A percentile compares a stretch with the other conserved stretches of the same genome.
Conservation (phyloP, 2,113 vertebrate species). For the Sardina pilchardus region DNA sequence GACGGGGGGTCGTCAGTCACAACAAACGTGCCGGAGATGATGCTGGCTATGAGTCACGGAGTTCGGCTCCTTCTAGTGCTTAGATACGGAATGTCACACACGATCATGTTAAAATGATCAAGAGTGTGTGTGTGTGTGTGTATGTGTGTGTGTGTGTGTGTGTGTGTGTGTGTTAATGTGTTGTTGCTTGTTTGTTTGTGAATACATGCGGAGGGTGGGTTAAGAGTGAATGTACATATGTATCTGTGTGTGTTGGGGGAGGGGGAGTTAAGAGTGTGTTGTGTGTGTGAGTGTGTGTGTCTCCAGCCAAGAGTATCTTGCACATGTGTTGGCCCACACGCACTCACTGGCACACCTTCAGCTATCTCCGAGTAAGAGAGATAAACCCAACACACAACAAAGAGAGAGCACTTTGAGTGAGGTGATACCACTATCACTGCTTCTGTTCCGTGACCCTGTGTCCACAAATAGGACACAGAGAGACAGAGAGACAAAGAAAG, state of each 20-base stretch:
- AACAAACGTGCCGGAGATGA: not conserved
- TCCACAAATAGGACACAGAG: not conserved
- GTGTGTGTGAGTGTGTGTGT: not conserved
- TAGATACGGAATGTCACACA: not conserved
- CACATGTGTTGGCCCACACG: not conserved
- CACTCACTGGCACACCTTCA: not conserved
- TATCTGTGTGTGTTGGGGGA: slow-evolving; percentile 25
- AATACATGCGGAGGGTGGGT: too few relatives aligned
- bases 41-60: not conserved
- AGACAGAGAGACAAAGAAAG: not conserved
- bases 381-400: not conserved
- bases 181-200: not conserved
- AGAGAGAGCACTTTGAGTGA: not conserved
- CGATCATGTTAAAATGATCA: not conserved
- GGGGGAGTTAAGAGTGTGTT: not conserved
- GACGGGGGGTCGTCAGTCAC: not conserved
- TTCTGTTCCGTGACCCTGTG: not conserved
- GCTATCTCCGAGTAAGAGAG: not conserved
- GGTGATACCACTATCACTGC: not conserved
- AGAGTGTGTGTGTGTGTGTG: not conserved
- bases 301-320: not conserved
- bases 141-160: slow-evolving; percentile 9
- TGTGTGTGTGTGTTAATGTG: slow-evolving; percentile 5
- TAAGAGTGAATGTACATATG: slow-evolving; percentile 7
- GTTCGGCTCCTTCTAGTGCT: not conserved